Percentiles rank a stretch among this genome's conserved stretches.
phyloP scores from a whole-genome alignment of 2,797 vertebrate species.

The Todus mexicanus region DNA sequence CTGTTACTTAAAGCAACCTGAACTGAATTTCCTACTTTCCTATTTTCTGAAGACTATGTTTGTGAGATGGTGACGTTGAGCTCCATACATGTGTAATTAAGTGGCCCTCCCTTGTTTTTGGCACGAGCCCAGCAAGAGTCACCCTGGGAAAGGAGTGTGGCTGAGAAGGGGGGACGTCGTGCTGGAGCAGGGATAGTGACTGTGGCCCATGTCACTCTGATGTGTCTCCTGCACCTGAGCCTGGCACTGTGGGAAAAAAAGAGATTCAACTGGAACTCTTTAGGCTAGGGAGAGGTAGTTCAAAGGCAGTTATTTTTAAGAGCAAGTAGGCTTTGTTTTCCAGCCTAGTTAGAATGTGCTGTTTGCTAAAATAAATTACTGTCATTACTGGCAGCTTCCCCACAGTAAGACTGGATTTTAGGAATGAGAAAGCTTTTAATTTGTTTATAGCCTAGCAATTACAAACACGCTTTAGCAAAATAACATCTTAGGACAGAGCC shows the following conservation, averaged over 20 bases:
- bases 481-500: constrained; percentile 5
- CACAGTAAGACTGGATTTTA: constrained; percentile 21
- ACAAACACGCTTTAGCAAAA: constrained; percentile 17
- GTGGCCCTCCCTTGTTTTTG: rapidly evolving
- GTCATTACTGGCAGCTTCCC: constrained; percentile 32
- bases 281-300: constrained; percentile 22
- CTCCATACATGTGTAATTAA: rapidly evolving
- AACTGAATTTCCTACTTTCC: background rate
- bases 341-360: background rate
- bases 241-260: background rate
- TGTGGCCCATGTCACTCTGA: background rate
- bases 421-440: constrained; percentile 45
- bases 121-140: background rate
- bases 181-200: background rate
- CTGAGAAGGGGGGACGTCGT: background rate
- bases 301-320: constrained; percentile 46
- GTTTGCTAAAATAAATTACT: constrained; percentile 47
- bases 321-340: constrained; percentile 36
- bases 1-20: background rate
- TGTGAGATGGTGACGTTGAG: background rate
- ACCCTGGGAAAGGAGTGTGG: background rate
- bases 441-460: constrained; percentile 45
- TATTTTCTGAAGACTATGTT: background rate
- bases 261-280: background rate
- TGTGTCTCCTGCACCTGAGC: background rate